Conservation (phyloP, 2,797 vertebrate species). For the Myotis vivesi region DNA sequence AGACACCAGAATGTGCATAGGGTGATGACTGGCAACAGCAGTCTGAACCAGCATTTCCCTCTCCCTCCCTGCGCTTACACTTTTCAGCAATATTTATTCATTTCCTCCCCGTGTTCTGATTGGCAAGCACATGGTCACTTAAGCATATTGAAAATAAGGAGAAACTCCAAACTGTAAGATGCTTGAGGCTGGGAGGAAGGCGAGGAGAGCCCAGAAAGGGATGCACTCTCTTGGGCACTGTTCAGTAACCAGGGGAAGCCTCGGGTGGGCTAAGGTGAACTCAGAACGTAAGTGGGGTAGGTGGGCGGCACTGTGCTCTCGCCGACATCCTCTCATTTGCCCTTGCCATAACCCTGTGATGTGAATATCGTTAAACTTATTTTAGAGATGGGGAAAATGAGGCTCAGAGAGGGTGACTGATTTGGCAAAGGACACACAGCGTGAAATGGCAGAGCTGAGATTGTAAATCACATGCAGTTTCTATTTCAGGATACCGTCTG, state of each 20-base stretch:
- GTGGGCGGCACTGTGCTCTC: not conserved
- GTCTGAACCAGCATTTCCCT: not conserved
- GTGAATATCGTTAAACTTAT: not conserved
- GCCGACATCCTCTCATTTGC: not conserved
- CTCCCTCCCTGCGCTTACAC: rapidly evolving
- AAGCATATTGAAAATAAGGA: not conserved
- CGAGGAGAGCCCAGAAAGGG: not conserved
- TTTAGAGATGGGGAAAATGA: not conserved
- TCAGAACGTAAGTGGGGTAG: not conserved
- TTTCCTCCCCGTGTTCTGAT: not conserved
- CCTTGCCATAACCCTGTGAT: not conserved
- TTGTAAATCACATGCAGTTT: not conserved
- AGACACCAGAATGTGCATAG: no score
- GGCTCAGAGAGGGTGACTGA: not conserved
- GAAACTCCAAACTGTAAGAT: not conserved
- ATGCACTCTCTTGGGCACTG: no score
- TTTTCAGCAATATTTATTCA: not conserved
- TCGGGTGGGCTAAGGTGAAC: no score
- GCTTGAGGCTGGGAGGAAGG: not conserved
- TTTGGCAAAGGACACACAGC: not conserved
- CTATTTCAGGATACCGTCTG: not conserved
- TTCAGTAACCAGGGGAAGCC: no score
- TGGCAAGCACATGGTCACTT: not conserved
- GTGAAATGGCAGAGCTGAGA: not conserved
- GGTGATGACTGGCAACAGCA: not conserved